Percentiles rank a stretch among this genome's conserved stretches.
phyloP scores from a whole-genome alignment of 2,113 vertebrate genomes.

The Neomonachus schauinslandi region DNA sequence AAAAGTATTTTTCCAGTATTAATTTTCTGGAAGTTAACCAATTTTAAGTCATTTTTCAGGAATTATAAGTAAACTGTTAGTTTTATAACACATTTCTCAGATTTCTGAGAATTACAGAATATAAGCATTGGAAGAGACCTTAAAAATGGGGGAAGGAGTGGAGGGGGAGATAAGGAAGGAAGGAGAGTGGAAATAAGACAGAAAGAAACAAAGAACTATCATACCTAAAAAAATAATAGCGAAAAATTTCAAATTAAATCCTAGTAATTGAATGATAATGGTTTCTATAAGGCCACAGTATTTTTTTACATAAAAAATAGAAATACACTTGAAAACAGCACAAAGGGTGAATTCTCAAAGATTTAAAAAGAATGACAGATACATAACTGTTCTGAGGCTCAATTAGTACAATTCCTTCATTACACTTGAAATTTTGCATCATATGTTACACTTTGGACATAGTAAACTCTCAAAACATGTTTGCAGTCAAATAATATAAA shows the following conservation, averaged over 20 bases:
- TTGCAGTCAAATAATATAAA: slow-evolving; percentile 8
- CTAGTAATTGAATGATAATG: neutral
- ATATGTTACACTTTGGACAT: neutral
- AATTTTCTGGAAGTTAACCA: neutral
- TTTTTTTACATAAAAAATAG: neutral
- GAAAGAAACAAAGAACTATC: neutral
- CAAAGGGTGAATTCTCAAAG: neutral
- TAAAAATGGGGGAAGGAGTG: neutral
- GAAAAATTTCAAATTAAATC: neutral
- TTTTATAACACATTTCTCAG: neutral
- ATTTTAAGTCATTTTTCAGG: neutral
- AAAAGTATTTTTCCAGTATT: neutral
- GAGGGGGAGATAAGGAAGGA: neutral
- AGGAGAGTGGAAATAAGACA: neutral
- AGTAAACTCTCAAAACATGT: slow-evolving; percentile 32
- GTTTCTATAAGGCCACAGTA: neutral
- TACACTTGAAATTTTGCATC: neutral
- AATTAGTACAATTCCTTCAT: neutral
- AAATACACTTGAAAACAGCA: slow-evolving; percentile 5
- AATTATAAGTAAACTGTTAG: neutral
- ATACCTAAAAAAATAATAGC: neutral
- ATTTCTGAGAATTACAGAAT: neutral
- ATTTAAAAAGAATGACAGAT: neutral
- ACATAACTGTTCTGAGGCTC: neutral
- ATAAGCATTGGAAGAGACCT: neutral